Conservation (phyloP, 2,797 vertebrate species). For the Xiphorhynchus erythropygius region DNA sequence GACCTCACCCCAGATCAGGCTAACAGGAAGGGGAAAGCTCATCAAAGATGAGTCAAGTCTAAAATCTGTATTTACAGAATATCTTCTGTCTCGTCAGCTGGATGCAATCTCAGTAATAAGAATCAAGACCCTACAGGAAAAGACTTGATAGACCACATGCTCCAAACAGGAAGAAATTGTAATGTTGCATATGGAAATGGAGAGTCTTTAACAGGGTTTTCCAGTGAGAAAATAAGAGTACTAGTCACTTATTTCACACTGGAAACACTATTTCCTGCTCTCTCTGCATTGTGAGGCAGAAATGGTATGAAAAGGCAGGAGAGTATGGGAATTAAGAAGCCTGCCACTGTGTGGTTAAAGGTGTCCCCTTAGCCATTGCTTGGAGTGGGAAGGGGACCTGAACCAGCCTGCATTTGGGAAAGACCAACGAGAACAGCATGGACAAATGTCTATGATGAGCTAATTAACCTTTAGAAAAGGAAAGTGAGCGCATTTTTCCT, state of each 20-base stretch:
- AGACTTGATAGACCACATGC: neutral
- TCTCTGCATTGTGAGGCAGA: neutral
- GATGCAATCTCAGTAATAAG: neutral
- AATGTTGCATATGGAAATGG: neutral
- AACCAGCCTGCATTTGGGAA: neutral
- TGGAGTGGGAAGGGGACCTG: neutral
- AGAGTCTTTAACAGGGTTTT: neutral
- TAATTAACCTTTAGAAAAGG: slow-evolving; percentile 30
- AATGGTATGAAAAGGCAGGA: neutral
- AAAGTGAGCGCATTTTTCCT: neutral
- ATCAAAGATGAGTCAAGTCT: neutral
- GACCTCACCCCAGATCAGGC: neutral
- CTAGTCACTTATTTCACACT: neutral
- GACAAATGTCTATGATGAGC: neutral
- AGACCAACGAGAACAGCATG: neutral
- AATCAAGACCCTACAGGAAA: neutral
- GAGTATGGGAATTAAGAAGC: neutral
- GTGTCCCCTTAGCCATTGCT: neutral
- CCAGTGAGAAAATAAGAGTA: neutral
- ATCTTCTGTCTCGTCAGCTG: neutral
- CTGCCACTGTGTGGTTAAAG: neutral
- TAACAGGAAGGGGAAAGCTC: neutral
- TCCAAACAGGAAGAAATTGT: neutral
- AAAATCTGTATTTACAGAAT: neutral
- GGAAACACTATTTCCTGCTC: neutral